Conservation (phyloP, 2,888 invertebrate genomes). For the Mesopsocus fuscifrons region DNA sequence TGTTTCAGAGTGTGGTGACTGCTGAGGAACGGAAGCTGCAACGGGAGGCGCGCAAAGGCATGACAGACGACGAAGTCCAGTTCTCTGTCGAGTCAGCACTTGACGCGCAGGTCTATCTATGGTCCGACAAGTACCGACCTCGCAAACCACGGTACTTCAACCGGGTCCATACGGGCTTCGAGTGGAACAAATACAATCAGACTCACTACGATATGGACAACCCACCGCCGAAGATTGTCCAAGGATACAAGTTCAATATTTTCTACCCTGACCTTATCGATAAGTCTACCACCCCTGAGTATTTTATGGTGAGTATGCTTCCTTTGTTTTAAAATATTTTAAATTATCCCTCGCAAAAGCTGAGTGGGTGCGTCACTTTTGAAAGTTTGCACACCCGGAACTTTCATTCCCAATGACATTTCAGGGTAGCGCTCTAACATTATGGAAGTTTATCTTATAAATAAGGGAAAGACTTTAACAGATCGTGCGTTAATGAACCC, state of each 20-base stretch:
- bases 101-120: constrained; percentile 72
- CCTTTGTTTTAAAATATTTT: neutral
- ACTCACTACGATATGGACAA: constrained; percentile 99
- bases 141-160: constrained; percentile 97
- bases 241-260: constrained; percentile 99
- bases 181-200: constrained; percentile 99
- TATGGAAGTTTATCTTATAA: too few relatives aligned
- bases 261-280: constrained; percentile 99
- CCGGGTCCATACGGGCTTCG: constrained; percentile 88
- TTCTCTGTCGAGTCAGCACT: constrained; percentile 80
- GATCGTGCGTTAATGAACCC: too few relatives aligned
- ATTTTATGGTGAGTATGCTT: constrained; percentile 49
- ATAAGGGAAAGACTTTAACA: too few relatives aligned
- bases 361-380: too few relatives aligned
- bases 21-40: constrained; percentile 43
- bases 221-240: constrained; percentile 99
- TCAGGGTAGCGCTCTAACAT: too few relatives aligned
- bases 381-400: too few relatives aligned
- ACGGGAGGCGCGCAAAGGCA: constrained; percentile 63
- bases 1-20: constrained; percentile 28
- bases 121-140: constrained; percentile 97
- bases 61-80: constrained; percentile 70
- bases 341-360: too few relatives aligned
- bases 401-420: too few relatives aligned
- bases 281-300: constrained; percentile 79